phyloP scores from a whole-genome alignment of 2,113 vertebrate species.

The Phalacrocorax aristotelis region DNA sequence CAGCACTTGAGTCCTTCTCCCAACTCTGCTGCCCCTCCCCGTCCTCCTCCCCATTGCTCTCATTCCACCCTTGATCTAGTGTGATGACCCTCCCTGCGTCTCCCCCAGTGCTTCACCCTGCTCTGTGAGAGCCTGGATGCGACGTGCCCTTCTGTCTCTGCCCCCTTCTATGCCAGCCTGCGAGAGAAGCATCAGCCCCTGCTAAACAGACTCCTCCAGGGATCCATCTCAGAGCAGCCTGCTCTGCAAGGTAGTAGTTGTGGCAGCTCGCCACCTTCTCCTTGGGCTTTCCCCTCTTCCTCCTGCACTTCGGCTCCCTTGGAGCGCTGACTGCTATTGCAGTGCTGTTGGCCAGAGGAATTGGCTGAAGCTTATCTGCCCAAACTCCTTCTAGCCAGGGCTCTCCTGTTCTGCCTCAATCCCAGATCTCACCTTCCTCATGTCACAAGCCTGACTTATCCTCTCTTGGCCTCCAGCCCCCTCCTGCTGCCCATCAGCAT shows the following conservation, averaged over 20 bases:
- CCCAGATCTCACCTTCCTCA: background rate
- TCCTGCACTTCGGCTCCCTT: background rate
- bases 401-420: background rate
- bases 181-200: slow-evolving; percentile 51
- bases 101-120: slow-evolving; percentile 68
- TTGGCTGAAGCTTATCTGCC: background rate
- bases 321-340: background rate
- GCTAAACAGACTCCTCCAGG: slow-evolving; percentile 62
- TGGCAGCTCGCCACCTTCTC: background rate
- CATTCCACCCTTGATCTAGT: background rate
- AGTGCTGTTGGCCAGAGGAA: background rate
- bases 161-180: slow-evolving; percentile 68
- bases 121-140: slow-evolving; percentile 73
- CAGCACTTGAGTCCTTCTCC: background rate
- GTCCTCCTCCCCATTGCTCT: background rate
- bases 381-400: background rate
- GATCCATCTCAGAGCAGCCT: slow-evolving; percentile 42
- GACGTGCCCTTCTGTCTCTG: slow-evolving; percentile 31
- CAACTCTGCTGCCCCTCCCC: background rate
- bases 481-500: background rate
- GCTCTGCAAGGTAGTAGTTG: slow-evolving; percentile 59
- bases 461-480: background rate
- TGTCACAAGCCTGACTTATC: background rate
- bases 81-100: background rate
- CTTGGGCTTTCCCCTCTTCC: background rate